These are phyloP conservation scores for Solenopsis fugax DNA, from an alignment of 1,140 invertebrate species.

Conservation along the genomic window DNA sequence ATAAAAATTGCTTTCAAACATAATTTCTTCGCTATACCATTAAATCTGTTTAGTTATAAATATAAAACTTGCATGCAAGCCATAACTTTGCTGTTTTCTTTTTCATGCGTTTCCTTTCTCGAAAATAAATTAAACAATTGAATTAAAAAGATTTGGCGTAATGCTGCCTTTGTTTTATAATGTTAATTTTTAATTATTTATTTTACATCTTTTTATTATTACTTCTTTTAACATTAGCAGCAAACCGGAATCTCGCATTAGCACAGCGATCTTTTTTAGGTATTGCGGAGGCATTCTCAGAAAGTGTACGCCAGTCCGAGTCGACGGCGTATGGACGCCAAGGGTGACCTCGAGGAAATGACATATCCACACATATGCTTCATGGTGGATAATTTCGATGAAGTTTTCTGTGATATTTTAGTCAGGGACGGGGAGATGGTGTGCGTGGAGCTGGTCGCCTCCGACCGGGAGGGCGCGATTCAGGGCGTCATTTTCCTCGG, in stretches of 20 bases:
- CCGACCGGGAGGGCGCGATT: slow-evolving; percentile 93
- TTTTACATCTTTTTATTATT: neutral
- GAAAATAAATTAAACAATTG: no score
- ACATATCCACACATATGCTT: slow-evolving; percentile 99
- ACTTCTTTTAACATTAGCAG: neutral
- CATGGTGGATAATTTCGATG: slow-evolving; percentile 99
- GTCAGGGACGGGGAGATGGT: slow-evolving; percentile 99
- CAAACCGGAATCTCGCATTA: neutral
- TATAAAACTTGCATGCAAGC: no score
- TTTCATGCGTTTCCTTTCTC: neutral
- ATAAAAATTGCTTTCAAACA: no score
- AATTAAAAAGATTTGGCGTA: neutral
- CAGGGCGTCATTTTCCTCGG: slow-evolving; percentile 98
- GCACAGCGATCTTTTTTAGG: slow-evolving; percentile 78
- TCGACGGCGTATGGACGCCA: slow-evolving; percentile 98
- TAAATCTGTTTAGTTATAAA: no score
- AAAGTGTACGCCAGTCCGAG: slow-evolving; percentile 99
- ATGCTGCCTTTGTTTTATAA: neutral
- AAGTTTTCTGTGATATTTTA: slow-evolving; percentile 98
- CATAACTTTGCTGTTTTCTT: no score
- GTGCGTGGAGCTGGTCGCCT: slow-evolving; percentile 98
- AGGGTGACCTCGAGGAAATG: slow-evolving; percentile 99
- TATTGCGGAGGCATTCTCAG: slow-evolving; percentile 96
- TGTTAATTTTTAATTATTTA: neutral
- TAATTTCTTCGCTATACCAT: no score